Percentiles rank a stretch among this genome's conserved stretches.
Conservation (phyloP, 2,113 vertebrate genomes). For the Lucifuga dentata region DNA sequence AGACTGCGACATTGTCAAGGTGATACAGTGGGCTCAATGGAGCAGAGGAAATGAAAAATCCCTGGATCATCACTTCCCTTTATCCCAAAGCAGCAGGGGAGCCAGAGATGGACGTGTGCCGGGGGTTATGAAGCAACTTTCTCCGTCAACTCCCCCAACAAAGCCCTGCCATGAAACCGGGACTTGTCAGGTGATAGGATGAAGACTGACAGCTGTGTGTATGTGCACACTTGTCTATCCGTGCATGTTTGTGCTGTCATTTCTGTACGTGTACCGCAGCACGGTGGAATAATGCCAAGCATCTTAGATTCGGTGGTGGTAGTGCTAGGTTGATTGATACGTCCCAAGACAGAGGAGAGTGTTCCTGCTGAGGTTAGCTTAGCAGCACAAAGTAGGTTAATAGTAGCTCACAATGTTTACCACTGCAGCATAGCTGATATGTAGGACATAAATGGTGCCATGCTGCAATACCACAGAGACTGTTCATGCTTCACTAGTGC, state of each 20-base stretch:
- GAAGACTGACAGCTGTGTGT: constrained; percentile 66
- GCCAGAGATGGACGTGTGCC: constrained; percentile 54
- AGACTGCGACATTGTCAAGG: constrained; percentile 67
- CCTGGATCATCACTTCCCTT: constrained; percentile 76
- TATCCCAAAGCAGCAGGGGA: constrained; percentile 61
- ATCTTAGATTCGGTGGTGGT: constrained; percentile 40
- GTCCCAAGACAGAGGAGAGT: constrained; percentile 32
- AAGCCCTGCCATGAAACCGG: constrained; percentile 52
- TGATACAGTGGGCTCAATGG: constrained; percentile 56
- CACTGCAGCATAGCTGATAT: constrained; percentile 26
- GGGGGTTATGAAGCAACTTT: constrained; percentile 68
- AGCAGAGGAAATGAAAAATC: constrained; percentile 50
- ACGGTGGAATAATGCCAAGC: constrained; percentile 48
- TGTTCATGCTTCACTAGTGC: constrained; percentile 9
- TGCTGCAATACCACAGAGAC: constrained; percentile 17
- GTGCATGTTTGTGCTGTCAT: constrained; percentile 19
- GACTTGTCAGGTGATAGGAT: constrained; percentile 56
- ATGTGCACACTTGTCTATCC: not conserved
- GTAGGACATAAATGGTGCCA: constrained; percentile 45
- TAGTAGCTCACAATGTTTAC: constrained; percentile 41
- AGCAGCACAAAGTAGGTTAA: constrained; percentile 61
- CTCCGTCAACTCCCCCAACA: constrained; percentile 64
- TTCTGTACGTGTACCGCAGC: constrained; percentile 22
- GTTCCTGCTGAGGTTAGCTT: constrained; percentile 44
- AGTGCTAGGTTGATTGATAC: constrained; percentile 56